Base-by-base conservation (phyloP, 2,888 invertebrate genomes). In the Drosophila atripex region DNA sequence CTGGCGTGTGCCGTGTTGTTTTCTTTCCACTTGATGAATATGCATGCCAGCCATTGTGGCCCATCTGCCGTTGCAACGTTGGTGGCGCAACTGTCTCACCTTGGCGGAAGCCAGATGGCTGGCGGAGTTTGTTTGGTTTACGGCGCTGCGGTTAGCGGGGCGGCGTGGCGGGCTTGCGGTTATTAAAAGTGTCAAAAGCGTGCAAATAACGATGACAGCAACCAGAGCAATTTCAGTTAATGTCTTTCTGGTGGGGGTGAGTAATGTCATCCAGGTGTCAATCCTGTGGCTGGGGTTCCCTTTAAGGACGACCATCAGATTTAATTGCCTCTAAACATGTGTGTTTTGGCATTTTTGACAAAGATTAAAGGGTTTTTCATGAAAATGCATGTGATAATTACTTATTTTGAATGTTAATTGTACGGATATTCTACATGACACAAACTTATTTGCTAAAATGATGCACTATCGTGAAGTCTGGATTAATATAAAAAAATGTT, bases 151-250 rank as follows among this genome's bases (percentile, higher is more conserved):
- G 53, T 21, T 69, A 47, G 39, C 68, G 66, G 45, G 68, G 73
- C 69, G 77, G 73, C 16, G 3, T 83, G 83, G 79, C 80, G 83
- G 73, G 71, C 58, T 75, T 78, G 83, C 71, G 86, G 86, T 80
- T 83, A 86, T 80, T 73, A 83, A 86, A 82, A 70, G 80, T 86
- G 83, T 86, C 80, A 78, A 60, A 75, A 80, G 61, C 60, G 74
- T 80, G 75, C 78, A 78, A 79, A 85, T 85, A 82, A 79, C 68
- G 75, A 70, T 70, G 35, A 69, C 60, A 72, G 65, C 58, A 56
- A 52, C 56, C 21, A 63, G 53, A 64, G 63, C 63, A 49, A 52
- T 63, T 43, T 66, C 59, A 32, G 56, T 41, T 45, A 38, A 57
- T 61, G 28, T 50, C 46, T 35, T 43, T 16, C 39, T 28, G 52